phyloP scores from a whole-genome alignment of 2,113 vertebrate species.

The Dinomys branickii region DNA sequence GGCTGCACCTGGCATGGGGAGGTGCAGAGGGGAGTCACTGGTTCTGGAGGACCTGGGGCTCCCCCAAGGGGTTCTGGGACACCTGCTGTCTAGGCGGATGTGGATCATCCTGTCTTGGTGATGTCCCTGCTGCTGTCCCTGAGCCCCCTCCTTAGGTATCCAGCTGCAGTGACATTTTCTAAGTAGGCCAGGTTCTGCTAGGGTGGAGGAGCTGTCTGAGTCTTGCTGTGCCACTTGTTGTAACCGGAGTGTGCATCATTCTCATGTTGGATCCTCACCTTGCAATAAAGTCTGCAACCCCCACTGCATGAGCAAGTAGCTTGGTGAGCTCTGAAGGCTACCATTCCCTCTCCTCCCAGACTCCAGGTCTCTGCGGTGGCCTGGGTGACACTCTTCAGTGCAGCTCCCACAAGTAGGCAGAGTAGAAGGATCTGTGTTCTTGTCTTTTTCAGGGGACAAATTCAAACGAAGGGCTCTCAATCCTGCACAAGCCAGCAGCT shows the following conservation, averaged over 20 bases:
- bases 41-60: neutral
- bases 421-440: neutral
- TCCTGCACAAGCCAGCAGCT: neutral
- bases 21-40: neutral
- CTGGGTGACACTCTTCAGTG: neutral
- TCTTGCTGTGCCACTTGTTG: too few species aligned
- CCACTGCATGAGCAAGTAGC: fast-evolving
- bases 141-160: fast-evolving
- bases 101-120: fast-evolving
- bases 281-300: neutral
- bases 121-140: neutral
- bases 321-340: neutral
- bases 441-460: neutral
- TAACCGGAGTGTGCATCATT: fast-evolving
- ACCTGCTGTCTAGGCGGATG: neutral
- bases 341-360: neutral
- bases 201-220: neutral
- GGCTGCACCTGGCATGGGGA: neutral
- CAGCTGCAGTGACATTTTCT: neutral
- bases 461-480: neutral
- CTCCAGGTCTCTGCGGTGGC: fast-evolving
- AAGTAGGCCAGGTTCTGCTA: fast-evolving
- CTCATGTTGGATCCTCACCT: neutral
- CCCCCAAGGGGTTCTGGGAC: neutral
- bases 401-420: neutral